Conservation (phyloP, 1,140 invertebrate genomes). For the Drosophila equinoxialis region DNA sequence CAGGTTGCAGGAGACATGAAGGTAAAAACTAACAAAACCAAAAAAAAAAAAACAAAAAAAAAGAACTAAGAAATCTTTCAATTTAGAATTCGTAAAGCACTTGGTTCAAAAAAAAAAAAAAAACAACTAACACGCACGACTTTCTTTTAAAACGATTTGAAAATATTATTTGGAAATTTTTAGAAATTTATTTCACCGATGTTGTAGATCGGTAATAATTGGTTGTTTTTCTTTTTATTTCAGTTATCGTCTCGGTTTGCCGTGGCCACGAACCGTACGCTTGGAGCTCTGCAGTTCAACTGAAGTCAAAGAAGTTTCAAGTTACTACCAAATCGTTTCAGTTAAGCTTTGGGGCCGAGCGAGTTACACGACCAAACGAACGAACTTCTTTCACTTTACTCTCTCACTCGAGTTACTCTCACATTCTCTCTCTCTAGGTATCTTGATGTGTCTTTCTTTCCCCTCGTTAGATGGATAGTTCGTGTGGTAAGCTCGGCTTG, state of each 20-base stretch:
- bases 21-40: background rate
- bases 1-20: slow-evolving; percentile 10
- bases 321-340: slow-evolving; percentile 12
- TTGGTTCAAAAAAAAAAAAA: slow-evolving; percentile 4
- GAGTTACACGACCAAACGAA: background rate
- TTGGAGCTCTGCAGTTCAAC: slow-evolving; percentile 55
- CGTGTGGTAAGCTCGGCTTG: slow-evolving; percentile 11
- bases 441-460: background rate
- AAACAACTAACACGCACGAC: background rate
- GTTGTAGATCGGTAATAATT: background rate
- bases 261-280: slow-evolving; percentile 52
- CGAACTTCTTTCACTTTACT: slow-evolving; percentile 64
- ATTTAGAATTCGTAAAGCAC: background rate
- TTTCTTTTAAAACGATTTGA: slow-evolving; percentile 2
- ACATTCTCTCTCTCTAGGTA: slow-evolving; percentile 1
- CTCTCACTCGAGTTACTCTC: slow-evolving; percentile 22
- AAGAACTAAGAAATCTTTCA: background rate
- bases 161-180: background rate
- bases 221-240: slow-evolving; percentile 7
- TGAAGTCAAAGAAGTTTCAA: slow-evolving; percentile 41
- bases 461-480: background rate
- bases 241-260: slow-evolving; percentile 10
- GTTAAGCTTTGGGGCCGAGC: background rate
- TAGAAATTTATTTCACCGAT: background rate
- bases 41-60: no score